phyloP scores from a whole-genome alignment of 2,888 invertebrate species.

The Schizotus pectinicornis region DNA sequence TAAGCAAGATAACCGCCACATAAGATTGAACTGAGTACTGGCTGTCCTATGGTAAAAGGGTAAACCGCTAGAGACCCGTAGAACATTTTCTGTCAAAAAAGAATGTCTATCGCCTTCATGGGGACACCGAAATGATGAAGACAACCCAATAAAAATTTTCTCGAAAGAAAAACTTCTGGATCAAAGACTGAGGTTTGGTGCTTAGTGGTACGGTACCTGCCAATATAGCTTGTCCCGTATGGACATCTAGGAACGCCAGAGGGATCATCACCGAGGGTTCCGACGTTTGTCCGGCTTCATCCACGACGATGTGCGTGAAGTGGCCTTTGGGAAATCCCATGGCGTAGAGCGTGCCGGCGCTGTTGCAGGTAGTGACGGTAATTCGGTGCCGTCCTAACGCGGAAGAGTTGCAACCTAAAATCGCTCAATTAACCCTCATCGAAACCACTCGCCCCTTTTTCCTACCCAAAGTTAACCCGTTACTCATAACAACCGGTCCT shows the following conservation, averaged over 20 bases:
- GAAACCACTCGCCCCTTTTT: neutral
- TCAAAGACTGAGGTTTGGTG: no score
- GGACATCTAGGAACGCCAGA: slow-evolving; percentile 67
- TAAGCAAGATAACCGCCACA: no score
- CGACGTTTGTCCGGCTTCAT: slow-evolving; percentile 92
- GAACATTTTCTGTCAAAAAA: no score
- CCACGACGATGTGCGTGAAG: slow-evolving; percentile 89
- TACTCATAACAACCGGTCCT: slow-evolving; percentile 46
- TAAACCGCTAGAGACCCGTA: no score
- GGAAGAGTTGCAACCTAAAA: slow-evolving; percentile 61
- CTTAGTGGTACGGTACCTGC: slow-evolving; percentile 69
- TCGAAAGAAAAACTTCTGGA: no score
- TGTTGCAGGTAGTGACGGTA: slow-evolving; percentile 83
- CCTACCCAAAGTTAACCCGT: slow-evolving; percentile 52
- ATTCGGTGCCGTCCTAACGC: slow-evolving; percentile 78
- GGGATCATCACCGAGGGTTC: slow-evolving; percentile 91
- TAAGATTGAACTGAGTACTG: no score
- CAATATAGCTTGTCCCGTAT: slow-evolving; percentile 70
- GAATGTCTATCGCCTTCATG: no score
- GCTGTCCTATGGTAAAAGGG: no score
- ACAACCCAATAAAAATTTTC: no score
- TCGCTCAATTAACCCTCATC: neutral
- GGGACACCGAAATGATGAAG: no score
- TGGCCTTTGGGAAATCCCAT: slow-evolving; percentile 78
- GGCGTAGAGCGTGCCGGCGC: slow-evolving; percentile 71